Evolutionary conservation across 2,113 vertebrate genomes (phyloP).

Genomic region (Campylomormyrus tamandua): DNA sequence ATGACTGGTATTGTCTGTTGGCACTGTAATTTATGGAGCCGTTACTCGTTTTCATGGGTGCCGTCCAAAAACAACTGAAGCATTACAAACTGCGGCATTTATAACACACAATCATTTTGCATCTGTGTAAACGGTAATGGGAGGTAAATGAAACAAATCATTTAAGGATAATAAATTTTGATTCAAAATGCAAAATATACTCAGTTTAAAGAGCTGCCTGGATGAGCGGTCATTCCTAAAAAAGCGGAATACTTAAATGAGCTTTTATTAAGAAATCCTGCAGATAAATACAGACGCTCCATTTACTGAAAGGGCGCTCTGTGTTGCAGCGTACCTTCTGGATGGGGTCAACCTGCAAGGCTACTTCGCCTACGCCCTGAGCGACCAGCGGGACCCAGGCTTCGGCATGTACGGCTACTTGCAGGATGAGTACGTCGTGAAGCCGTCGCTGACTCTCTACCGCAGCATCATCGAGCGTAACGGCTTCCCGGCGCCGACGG

Average conservation of each 20-base stretch:
- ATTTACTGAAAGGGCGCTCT: not conserved
- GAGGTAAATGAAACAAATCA: not conserved
- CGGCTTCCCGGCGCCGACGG: conserved; percentile 67
- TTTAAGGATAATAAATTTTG: not conserved
- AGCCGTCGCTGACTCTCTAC: conserved; percentile 78
- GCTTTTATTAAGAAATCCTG: not conserved
- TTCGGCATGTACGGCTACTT: conserved; percentile 78
- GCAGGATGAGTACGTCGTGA: conserved; percentile 71
- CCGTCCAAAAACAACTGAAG: not conserved
- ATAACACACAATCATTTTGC: not conserved
- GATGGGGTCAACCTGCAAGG: conserved; percentile 83
- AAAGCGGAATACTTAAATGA: not conserved
- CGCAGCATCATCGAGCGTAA: conserved; percentile 77
- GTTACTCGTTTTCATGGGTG: not conserved
- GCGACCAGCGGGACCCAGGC: conserved; percentile 73
- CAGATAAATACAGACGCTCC: not conserved
- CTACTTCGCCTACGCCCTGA: conserved; percentile 91
- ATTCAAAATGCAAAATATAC: not conserved
- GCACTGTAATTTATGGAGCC: not conserved
- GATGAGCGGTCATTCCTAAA: not conserved
- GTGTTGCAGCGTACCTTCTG: conserved; percentile 66
- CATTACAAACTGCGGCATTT: not conserved
- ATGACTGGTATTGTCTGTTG: not conserved
- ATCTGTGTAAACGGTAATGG: not conserved
- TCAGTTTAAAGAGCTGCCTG: not conserved